Base-by-base conservation (phyloP, 92 coral and sea anemone species). In the Plumapathes pennacea region DNA sequence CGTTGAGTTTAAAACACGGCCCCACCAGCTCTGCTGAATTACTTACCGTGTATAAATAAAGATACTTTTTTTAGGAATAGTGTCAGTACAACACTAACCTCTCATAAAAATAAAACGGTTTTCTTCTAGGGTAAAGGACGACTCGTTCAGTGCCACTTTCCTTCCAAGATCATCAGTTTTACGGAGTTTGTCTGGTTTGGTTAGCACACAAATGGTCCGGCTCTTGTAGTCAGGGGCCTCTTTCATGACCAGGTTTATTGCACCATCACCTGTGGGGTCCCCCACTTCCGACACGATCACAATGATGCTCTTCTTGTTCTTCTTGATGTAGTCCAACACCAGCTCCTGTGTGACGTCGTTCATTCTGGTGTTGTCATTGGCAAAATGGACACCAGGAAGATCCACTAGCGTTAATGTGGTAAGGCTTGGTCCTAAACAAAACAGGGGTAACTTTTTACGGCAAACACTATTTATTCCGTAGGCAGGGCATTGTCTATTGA, bases 231-330 rank as follows among this genome's bases (percentile, higher is more conserved):
- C 84, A 7, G 42, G 25, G 48, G 88, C 94, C 47, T 62, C 41
- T 31, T 34, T 45, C 94, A 85, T 85, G 38, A 85, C 94, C 31
- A 85, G 37, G 55, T 85, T 85, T 38, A 85, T 85, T 18, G 94
- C 94, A 5, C 87, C 61, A 67, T 85, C 94, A 0, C 94, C 94
- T 0, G 94, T 85, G n/a, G 88, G 94, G 76, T 85, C 94, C 53
- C 94, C 88, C 11, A 80, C 94, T 56, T 85, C 68, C 12, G 84
- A 67, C 46, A 80, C 69, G 17, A 85, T 80, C 46, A 85, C 94
- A 23, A 85, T 68, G 25, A 85, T 76, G 64, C 94, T 85, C 30
- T 85, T 80, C 14, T 62, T 64, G 81, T 85, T 85, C 40, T 80
- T 59, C 72, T 80, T 58, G 54, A 85, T 85, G 64, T 85, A 85